These are phyloP conservation scores for Rhinolophus sinicus DNA, from an alignment of 2,113 vertebrate genomes.

Conservation along the genomic window DNA sequence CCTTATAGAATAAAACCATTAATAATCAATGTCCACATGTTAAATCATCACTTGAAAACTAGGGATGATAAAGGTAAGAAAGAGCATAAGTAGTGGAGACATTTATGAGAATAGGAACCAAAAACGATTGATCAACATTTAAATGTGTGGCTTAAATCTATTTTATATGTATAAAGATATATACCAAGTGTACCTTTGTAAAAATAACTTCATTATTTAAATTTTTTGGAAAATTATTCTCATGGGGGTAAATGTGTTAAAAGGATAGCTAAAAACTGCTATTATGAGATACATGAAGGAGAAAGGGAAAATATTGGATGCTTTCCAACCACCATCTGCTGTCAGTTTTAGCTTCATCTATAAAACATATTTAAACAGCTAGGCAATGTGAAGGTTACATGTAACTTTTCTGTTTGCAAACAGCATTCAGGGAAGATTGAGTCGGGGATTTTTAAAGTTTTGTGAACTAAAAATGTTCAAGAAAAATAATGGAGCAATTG, in stretches of 20 bases:
- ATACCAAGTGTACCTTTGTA: background rate
- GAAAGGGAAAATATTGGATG: conserved; percentile 47
- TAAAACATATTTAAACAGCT: conserved; percentile 61
- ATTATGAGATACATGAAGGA: conserved; percentile 4
- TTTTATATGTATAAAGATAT: background rate
- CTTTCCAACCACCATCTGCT: conserved; percentile 63
- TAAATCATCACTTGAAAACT: background rate
- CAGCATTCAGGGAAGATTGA: conserved; percentile 22
- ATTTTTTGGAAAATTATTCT: conserved; percentile 21
- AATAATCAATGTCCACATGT: background rate
- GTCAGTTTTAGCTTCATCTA: conserved; percentile 58
- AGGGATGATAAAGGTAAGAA: background rate
- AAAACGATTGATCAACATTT: background rate
- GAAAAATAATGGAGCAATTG: background rate
- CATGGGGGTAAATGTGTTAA: background rate
- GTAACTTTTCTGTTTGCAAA: conserved; percentile 62
- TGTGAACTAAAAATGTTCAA: background rate
- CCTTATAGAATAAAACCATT: conserved; percentile 45
- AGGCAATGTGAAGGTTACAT: conserved; percentile 47
- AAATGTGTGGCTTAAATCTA: background rate
- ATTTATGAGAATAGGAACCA: background rate
- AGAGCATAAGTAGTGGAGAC: background rate
- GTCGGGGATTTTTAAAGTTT: background rate
- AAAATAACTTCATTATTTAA: background rate
- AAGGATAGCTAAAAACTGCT: background rate